Evolutionary conservation across 2,113 vertebrate species (phyloP).

Genomic region (Muntiacus muntjak): DNA sequence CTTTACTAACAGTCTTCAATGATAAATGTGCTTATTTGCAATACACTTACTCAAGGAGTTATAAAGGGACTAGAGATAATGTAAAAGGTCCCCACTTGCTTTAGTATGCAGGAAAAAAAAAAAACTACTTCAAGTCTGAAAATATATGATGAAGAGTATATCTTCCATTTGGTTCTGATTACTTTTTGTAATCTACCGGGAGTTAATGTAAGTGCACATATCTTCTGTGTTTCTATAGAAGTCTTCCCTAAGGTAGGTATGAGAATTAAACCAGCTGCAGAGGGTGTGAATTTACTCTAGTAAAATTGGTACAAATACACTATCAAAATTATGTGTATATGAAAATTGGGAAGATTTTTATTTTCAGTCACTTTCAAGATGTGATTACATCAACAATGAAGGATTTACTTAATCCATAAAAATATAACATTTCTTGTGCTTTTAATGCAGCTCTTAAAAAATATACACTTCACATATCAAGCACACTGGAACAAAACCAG

Average conservation of each 20-base stretch:
- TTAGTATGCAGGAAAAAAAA: conserved; percentile 45
- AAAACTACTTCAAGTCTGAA: conserved; percentile 40
- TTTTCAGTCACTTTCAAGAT: conserved; percentile 48
- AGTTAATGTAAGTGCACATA: conserved; percentile 61
- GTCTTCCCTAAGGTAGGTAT: not conserved
- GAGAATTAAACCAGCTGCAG: conserved; percentile 43
- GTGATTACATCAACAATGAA: conserved; percentile 49
- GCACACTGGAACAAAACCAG: conserved; percentile 46
- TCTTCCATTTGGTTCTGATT: conserved; percentile 59
- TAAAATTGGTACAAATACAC: conserved; percentile 43
- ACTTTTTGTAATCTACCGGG: conserved; percentile 64
- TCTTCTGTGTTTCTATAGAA: conserved; percentile 24
- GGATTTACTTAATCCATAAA: conserved; percentile 18
- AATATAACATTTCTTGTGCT: not conserved
- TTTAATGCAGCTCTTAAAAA: conserved; percentile 41
- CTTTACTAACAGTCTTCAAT: conserved; percentile 50
- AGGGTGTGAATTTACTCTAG: conserved; percentile 17
- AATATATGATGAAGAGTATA: conserved; percentile 61
- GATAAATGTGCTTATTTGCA: conserved; percentile 65
- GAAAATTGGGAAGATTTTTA: conserved; percentile 49
- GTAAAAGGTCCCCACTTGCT: conserved; percentile 50
- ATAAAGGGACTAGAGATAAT: conserved; percentile 53
- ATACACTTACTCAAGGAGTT: conserved; percentile 27
- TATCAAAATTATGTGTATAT: not conserved
- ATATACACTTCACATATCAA: conserved; percentile 8